phyloP scores from a whole-genome alignment of 2,888 invertebrate species.

The Melitaea athalia region DNA sequence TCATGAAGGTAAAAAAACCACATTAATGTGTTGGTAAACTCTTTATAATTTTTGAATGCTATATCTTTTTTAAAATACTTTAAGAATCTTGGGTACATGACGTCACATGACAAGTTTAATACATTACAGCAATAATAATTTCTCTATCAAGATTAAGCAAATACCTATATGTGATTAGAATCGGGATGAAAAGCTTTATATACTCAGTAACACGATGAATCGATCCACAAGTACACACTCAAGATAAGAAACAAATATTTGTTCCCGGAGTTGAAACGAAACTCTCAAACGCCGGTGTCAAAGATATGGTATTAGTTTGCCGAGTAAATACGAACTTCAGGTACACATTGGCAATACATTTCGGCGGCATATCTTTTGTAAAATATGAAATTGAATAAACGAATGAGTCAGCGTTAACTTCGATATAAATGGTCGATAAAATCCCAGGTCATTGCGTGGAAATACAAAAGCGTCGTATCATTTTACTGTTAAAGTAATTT shows the following conservation, averaged over 20 bases:
- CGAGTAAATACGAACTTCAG: neutral
- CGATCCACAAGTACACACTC: too few relatives aligned
- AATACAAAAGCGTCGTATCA: conserved; percentile 19
- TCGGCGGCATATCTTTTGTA: neutral
- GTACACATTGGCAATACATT: neutral
- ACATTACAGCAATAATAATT: too few relatives aligned
- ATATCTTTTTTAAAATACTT: too few relatives aligned
- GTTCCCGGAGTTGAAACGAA: neutral
- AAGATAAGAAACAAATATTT: neutral
- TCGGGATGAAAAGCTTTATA: too few relatives aligned
- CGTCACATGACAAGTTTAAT: too few relatives aligned
- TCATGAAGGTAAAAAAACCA: too few relatives aligned
- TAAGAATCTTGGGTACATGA: too few relatives aligned
- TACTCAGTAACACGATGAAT: too few relatives aligned
- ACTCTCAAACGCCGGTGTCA: neutral
- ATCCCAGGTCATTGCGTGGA: conserved; percentile 25
- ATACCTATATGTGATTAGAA: too few relatives aligned
- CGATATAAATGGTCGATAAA: conserved; percentile 27
- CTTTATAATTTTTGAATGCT: too few relatives aligned
- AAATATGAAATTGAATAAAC: conserved; percentile 17
- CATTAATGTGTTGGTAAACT: too few relatives aligned
- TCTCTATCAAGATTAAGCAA: too few relatives aligned
- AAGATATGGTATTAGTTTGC: neutral
- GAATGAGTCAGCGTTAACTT: conserved; percentile 22
- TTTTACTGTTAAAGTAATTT: conserved; percentile 19